Percentiles rank a stretch among this genome's conserved stretches.
phyloP scores from a whole-genome alignment of 2,113 vertebrate genomes.

The Cyanistes caeruleus region DNA sequence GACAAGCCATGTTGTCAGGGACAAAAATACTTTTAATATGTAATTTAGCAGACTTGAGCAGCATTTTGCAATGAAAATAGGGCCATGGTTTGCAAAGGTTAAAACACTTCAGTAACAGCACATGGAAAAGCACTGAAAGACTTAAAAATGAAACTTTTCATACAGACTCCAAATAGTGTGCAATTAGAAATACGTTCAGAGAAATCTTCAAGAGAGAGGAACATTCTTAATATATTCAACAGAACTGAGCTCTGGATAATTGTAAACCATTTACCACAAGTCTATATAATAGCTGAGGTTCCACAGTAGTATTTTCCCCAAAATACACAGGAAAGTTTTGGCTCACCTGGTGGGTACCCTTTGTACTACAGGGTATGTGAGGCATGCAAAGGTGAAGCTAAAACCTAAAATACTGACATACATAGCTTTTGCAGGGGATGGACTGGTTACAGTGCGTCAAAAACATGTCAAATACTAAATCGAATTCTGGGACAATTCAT shows the following conservation, averaged over 20 bases:
- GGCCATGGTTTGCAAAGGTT: background rate
- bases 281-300: background rate
- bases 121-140: background rate
- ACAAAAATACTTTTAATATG: background rate
- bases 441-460: background rate
- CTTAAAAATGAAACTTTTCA: background rate
- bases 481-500: background rate
- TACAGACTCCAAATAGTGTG: background rate
- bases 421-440: background rate
- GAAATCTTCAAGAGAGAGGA: background rate
- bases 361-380: background rate
- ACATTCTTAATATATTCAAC: background rate
- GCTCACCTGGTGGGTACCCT: background rate
- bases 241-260: background rate
- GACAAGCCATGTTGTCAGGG: background rate
- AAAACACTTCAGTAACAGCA: background rate
- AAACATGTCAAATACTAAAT: background rate
- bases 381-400: background rate
- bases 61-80: background rate
- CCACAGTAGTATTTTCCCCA: background rate
- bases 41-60: background rate
- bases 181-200: background rate
- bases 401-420: background rate
- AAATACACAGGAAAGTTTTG: background rate
- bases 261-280: background rate